Percentiles rank a stretch among this genome's conserved stretches.
phyloP scores from a whole-genome alignment of 2,888 invertebrate species.

The Leptopterna dolabrata region DNA sequence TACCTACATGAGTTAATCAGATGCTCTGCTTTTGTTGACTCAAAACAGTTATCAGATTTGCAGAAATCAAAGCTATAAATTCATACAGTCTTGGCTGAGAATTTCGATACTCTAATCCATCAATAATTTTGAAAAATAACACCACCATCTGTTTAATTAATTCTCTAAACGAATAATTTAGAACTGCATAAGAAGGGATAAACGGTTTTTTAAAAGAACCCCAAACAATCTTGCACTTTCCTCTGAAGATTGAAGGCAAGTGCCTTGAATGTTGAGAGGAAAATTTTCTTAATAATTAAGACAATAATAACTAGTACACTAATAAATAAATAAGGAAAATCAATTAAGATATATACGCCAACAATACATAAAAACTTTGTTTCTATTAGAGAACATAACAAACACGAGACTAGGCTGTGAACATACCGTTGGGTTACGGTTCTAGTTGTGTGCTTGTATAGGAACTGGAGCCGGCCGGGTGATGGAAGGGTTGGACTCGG shows the following conservation, averaged over 20 bases:
- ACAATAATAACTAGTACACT: slow-evolving; percentile 14
- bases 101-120: no score
- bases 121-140: no score
- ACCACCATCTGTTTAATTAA: slow-evolving; percentile 1
- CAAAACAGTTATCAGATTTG: no score
- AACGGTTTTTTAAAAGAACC: background rate
- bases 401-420: slow-evolving; percentile 53
- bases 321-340: slow-evolving; percentile 40
- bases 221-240: slow-evolving; percentile 44
- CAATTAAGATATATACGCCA: slow-evolving; percentile 39
- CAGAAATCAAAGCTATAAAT: no score
- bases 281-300: background rate
- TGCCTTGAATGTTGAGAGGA: slow-evolving; percentile 32
- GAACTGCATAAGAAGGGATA: background rate
- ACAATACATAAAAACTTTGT: slow-evolving; percentile 52
- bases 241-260: slow-evolving; percentile 36
- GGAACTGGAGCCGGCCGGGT: slow-evolving; percentile 11
- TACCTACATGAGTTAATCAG: no score
- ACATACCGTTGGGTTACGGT: slow-evolving; percentile 25
- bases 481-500: slow-evolving; percentile 35
- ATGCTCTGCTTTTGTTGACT: no score
- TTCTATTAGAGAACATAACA: slow-evolving; percentile 40
- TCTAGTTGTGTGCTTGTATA: slow-evolving; percentile 45
- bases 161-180: background rate
- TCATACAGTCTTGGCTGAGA: no score